These are phyloP conservation scores for Ptychoptera albimana DNA, from an alignment of 2,888 invertebrate genomes.

Conservation along the genomic window DNA sequence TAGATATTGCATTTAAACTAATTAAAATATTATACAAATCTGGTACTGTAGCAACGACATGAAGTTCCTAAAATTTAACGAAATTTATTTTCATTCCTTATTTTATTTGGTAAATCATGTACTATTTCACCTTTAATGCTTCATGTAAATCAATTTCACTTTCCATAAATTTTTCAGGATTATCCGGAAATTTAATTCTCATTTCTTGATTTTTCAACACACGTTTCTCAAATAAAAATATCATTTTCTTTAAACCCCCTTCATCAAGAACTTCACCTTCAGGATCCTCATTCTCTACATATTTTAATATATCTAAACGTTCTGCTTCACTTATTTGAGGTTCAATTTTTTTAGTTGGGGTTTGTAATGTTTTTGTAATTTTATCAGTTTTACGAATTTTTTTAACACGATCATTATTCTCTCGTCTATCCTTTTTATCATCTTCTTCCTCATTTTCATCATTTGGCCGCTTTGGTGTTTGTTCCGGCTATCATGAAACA, in stretches of 20 bases:
- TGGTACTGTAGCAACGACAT: conserved; percentile 87
- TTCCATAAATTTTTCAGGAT: conserved; percentile 96
- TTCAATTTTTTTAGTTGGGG: conserved; percentile 30
- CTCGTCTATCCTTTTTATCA: conserved; percentile 39
- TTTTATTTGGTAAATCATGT: conserved; percentile 33
- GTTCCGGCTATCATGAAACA: conserved; percentile 48
- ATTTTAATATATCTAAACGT: conserved; percentile 62
- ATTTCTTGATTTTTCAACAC: conserved; percentile 90
- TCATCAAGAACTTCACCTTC: conserved; percentile 84
- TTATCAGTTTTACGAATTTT: conserved; percentile 15
- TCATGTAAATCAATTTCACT: conserved; percentile 90
- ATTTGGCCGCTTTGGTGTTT: conserved; percentile 54
- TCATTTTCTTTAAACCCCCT: conserved; percentile 67
- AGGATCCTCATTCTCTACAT: conserved; percentile 67
- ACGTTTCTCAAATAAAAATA: conserved; percentile 87
- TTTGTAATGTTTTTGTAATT: background rate
- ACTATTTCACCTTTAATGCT: conserved; percentile 49
- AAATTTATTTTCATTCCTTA: conserved; percentile 61
- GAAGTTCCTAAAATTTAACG: background rate
- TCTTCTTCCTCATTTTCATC: conserved; percentile 42
- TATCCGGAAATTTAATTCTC: conserved; percentile 95
- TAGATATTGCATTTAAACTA: conserved; percentile 75
- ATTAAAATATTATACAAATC: conserved; percentile 87
- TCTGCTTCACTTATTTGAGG: conserved; percentile 53
- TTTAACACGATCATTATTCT: conserved; percentile 32